Evolutionary conservation across 2,113 vertebrate species (phyloP).

Genomic region (Lamprologus ornatipinnis): DNA sequence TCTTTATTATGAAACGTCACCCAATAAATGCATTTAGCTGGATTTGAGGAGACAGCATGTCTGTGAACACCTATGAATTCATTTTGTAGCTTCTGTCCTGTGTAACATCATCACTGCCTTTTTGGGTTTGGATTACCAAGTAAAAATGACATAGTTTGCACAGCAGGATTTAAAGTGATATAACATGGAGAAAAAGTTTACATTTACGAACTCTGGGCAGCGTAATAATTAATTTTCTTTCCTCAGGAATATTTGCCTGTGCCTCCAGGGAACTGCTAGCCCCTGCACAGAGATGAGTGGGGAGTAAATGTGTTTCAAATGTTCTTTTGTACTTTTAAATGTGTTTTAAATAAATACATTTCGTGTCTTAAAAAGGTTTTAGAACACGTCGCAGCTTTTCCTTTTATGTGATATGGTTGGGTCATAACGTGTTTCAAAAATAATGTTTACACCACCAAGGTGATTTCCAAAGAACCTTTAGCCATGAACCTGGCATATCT

Average conservation of each 20-base stretch:
- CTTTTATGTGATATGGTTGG: neutral
- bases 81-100: neutral
- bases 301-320: neutral
- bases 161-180: neutral
- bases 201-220: neutral
- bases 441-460: neutral
- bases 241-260: neutral
- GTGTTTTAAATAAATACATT: constrained; percentile 34
- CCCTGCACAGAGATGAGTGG: neutral
- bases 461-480: neutral
- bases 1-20: neutral
- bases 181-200: neutral
- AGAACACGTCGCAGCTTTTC: neutral
- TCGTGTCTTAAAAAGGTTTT: constrained; percentile 16
- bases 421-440: neutral
- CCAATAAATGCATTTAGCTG: neutral
- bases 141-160: neutral
- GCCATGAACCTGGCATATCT: neutral
- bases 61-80: neutral
- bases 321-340: neutral
- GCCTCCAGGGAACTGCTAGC: neutral
- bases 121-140: neutral
- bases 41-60: neutral
- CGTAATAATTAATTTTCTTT: neutral
- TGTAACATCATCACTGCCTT: neutral